Percentiles rank a stretch among this genome's conserved stretches.
Conservation (phyloP, 2,113 vertebrate genomes). For the Anguilla rostrata region DNA sequence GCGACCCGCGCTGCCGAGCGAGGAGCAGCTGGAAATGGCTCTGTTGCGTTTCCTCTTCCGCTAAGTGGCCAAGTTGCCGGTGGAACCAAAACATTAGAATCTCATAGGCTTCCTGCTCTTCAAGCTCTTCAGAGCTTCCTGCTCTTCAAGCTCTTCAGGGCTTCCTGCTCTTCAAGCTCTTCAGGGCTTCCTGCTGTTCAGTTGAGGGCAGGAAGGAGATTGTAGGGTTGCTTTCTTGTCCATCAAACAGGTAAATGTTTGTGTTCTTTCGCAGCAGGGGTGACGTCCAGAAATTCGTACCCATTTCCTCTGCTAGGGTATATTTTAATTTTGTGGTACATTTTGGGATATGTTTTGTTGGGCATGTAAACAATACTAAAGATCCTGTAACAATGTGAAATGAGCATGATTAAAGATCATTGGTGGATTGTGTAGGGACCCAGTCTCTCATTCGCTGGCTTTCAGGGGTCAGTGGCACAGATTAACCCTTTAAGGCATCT, state of each 20-base stretch:
- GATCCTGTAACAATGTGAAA: constrained; percentile 47
- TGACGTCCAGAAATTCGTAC: constrained; percentile 48
- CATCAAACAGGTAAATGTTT: background rate
- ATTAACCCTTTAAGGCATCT: constrained; percentile 28
- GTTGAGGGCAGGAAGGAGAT: background rate
- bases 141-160: too few relatives aligned
- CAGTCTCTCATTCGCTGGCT: constrained; percentile 54
- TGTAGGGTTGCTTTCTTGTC: background rate
- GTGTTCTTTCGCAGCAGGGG: constrained; percentile 25
- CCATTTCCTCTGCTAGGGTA: constrained; percentile 26
- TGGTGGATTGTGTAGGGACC: constrained; percentile 54
- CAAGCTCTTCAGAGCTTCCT: too few relatives aligned
- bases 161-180: too few relatives aligned
- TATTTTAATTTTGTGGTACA: too few relatives aligned
- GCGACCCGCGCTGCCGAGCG: background rate
- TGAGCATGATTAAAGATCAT: constrained; percentile 63
- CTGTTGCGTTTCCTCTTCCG: constrained; percentile 24
- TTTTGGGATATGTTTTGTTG: background rate
- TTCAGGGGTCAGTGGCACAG: constrained; percentile 59
- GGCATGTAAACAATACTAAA: constrained; percentile 29
- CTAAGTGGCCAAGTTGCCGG: constrained; percentile 18
- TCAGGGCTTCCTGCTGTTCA: too few relatives aligned
- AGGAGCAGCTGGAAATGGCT: background rate
- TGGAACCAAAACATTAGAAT: constrained; percentile 14
- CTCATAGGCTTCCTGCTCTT: too few relatives aligned